phyloP scores from a whole-genome alignment of 2,797 vertebrate species.

The Gambusia yucatana region DNA sequence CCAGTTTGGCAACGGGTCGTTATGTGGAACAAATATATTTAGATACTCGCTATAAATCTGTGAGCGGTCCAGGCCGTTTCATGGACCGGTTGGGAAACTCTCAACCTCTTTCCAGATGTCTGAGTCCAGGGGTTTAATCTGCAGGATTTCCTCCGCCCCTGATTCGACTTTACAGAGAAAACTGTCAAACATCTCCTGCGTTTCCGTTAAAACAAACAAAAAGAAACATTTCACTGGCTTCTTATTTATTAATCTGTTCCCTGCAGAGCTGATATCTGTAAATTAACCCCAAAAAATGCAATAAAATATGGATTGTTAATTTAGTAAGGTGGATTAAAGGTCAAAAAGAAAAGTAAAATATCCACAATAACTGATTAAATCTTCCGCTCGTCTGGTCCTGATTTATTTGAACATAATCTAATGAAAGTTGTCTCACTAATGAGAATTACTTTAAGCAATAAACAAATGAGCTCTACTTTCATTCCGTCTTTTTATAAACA shows the following conservation, averaged over 20 bases:
- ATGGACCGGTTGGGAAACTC: neutral
- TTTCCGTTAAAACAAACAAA: too few relatives aligned
- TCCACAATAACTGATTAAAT: neutral
- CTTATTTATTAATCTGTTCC: neutral
- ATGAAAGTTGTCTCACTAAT: constrained; percentile 8
- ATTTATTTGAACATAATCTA: neutral
- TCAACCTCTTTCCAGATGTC: constrained; percentile 59
- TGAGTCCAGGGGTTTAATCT: constrained; percentile 26
- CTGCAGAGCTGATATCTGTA: neutral
- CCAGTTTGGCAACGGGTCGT: too few relatives aligned
- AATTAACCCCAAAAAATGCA: constrained; percentile 4
- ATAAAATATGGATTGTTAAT: constrained; percentile 6
- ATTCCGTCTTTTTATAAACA: neutral
- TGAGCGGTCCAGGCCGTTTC: neutral
- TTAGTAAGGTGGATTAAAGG: constrained; percentile 30
- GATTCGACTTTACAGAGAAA: constrained; percentile 54
- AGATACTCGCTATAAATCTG: neutral
- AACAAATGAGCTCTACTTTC: neutral
- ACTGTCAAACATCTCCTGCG: constrained; percentile 65
- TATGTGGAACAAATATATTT: neutral
- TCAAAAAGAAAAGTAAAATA: neutral
- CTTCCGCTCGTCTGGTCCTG: constrained; percentile 9
- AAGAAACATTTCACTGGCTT: neutral
- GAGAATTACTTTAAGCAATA: constrained; percentile 9
- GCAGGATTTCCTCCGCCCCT: constrained; percentile 52